Percentiles rank a stretch among this genome's conserved stretches.
These are phyloP conservation scores for Mamestra brassicae DNA, from an alignment of 2,888 invertebrate species.

Conservation along the genomic window DNA sequence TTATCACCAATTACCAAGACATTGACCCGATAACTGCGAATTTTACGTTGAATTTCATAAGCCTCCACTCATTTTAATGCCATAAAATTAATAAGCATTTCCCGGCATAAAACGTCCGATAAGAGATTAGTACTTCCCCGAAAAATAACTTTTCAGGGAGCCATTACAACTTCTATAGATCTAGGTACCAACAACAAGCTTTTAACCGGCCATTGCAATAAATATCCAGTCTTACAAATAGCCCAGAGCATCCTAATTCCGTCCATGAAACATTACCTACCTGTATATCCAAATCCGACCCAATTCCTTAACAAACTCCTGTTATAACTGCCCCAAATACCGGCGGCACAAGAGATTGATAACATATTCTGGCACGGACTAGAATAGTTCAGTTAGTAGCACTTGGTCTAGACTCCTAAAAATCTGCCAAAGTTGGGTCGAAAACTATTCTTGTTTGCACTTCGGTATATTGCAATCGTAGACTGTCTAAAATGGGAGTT, in stretches of 20 bases:
- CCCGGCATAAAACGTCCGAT: too few species aligned
- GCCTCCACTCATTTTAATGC: background rate
- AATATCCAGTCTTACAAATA: background rate
- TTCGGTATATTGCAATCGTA: conserved; percentile 25
- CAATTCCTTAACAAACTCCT: conserved; percentile 31
- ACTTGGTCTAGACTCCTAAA: conserved; percentile 60
- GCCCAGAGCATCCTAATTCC: background rate
- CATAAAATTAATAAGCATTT: too few species aligned
- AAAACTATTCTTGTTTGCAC: conserved; percentile 31
- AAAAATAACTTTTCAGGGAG: too few species aligned
- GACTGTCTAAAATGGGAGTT: conserved; percentile 25
- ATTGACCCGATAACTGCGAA: too few species aligned
- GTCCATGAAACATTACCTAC: conserved; percentile 11
- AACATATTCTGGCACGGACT: conserved; percentile 55
- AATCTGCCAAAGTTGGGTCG: conserved; percentile 26
- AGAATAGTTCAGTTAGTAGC: conserved; percentile 45
- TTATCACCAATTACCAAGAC: too few species aligned
- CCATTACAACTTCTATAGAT: too few species aligned
- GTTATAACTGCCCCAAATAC: conserved; percentile 41
- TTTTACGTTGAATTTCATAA: background rate
- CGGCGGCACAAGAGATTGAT: conserved; percentile 45
- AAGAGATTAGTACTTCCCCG: too few species aligned
- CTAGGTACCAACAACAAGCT: background rate
- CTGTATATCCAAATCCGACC: conserved; percentile 26
- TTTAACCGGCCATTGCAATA: background rate